These are phyloP conservation scores for Sebastes matsubarae DNA, from an alignment of 2,797 vertebrate genomes.

Conservation along the genomic window DNA sequence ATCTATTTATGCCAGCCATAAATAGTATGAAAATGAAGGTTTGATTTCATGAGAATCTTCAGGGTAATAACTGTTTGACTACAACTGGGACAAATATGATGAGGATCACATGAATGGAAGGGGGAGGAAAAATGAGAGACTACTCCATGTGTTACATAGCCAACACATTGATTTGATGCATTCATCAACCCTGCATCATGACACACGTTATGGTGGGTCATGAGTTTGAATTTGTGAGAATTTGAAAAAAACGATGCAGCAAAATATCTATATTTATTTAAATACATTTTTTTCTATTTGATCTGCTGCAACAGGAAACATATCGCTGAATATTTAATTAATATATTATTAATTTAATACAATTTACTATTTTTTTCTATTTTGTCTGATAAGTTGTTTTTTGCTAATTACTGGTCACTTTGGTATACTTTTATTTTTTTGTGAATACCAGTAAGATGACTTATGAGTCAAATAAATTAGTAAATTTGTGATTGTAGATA, in stretches of 20 bases:
- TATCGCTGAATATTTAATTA: no score
- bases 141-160: background rate
- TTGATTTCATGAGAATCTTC: background rate
- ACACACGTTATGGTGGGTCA: background rate
- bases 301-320: no score
- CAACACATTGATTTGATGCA: background rate
- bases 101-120: background rate
- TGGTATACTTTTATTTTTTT: no score
- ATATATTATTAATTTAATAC: no score
- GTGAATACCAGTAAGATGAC: background rate
- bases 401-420: no score
- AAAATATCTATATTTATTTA: no score
- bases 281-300: rapidly evolving
- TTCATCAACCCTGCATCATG: background rate
- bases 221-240: no score
- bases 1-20: background rate
- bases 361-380: no score
- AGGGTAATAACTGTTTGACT: background rate
- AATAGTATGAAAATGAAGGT: background rate
- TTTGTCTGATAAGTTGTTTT: no score
- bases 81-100: background rate
- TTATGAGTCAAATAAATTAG: background rate
- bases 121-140: no score
- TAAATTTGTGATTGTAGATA: background rate
- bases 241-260: no score